phyloP scores from a whole-genome alignment of 2,113 vertebrate species.

The Dolichallabes microphthalmus region DNA sequence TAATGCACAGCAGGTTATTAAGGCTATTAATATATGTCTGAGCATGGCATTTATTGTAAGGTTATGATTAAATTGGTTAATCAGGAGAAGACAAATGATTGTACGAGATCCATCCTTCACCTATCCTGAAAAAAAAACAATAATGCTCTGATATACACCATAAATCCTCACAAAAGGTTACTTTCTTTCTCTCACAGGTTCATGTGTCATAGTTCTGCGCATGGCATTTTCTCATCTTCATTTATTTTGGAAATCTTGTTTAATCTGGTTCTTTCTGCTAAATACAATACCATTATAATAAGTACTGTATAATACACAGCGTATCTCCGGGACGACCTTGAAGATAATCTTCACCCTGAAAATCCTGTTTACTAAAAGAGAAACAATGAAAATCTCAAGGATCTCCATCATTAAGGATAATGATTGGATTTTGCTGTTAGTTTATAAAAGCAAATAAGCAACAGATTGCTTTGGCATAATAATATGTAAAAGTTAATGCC shows the following conservation, averaged over 20 bases:
- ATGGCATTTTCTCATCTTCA: neutral
- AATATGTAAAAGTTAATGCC: too few species aligned
- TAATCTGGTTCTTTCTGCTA: neutral
- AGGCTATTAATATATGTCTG: neutral
- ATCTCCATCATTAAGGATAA: neutral
- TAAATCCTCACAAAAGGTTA: neutral
- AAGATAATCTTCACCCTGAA: neutral
- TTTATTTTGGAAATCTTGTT: neutral
- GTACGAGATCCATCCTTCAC: conserved; percentile 24
- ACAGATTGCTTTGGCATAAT: neutral
- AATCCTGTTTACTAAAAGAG: neutral
- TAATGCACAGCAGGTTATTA: conserved; percentile 18
- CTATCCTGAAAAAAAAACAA: conserved; percentile 3
- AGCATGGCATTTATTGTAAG: neutral
- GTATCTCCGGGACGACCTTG: neutral
- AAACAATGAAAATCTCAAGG: neutral
- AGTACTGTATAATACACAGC: neutral
- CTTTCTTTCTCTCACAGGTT: neutral
- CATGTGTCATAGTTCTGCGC: neutral
- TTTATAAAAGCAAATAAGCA: neutral
- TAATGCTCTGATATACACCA: neutral
- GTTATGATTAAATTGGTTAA: conserved; percentile 25
- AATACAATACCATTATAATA: neutral
- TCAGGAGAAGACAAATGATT: neutral
- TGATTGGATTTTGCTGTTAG: neutral